These are phyloP conservation scores for Peromyscus attwateri DNA, from an alignment of 2,797 vertebrate genomes.

Conservation along the genomic window DNA sequence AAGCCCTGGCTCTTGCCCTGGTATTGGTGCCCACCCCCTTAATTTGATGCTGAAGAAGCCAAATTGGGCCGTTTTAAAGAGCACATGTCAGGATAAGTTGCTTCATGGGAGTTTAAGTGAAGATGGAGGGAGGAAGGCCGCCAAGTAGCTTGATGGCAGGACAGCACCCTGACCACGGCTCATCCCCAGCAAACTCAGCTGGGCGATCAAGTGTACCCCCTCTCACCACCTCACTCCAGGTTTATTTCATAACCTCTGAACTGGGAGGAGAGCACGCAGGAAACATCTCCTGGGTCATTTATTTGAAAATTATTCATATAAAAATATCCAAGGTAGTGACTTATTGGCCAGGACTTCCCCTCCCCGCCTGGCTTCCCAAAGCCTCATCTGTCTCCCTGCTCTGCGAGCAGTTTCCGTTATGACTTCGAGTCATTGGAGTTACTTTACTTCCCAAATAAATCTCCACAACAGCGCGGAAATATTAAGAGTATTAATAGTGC, in stretches of 20 bases:
- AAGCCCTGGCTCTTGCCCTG: background rate
- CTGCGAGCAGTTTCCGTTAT: slow-evolving; percentile 28
- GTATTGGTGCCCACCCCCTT: background rate
- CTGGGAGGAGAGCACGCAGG: slow-evolving; percentile 63
- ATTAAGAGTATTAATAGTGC: slow-evolving; percentile 81
- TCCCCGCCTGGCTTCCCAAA: slow-evolving; percentile 40
- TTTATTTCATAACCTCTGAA: slow-evolving; percentile 82
- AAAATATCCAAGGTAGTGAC: slow-evolving; percentile 75
- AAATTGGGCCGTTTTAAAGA: slow-evolving; percentile 82
- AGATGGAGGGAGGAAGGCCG: background rate
- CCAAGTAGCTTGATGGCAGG: slow-evolving; percentile 80
- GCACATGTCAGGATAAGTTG: slow-evolving; percentile 78
- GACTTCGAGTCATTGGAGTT: slow-evolving; percentile 63
- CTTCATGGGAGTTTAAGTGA: slow-evolving; percentile 87
- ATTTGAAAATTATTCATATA: slow-evolving; percentile 66
- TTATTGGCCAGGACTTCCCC: slow-evolving; percentile 80
- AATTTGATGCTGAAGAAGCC: slow-evolving; percentile 80
- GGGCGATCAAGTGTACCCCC: background rate
- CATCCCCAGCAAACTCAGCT: slow-evolving; percentile 76
- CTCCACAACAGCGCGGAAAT: slow-evolving; percentile 78
- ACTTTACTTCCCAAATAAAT: slow-evolving; percentile 80
- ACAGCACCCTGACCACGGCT: slow-evolving; percentile 79
- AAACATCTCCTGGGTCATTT: slow-evolving; percentile 75
- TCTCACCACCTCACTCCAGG: background rate
- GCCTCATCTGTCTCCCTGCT: slow-evolving; percentile 54